Evolutionary conservation across 2,797 vertebrate genomes (phyloP), one percentile per base, ranked within the genome.

Genomic region (Coranthus polyacanthus): DNA sequence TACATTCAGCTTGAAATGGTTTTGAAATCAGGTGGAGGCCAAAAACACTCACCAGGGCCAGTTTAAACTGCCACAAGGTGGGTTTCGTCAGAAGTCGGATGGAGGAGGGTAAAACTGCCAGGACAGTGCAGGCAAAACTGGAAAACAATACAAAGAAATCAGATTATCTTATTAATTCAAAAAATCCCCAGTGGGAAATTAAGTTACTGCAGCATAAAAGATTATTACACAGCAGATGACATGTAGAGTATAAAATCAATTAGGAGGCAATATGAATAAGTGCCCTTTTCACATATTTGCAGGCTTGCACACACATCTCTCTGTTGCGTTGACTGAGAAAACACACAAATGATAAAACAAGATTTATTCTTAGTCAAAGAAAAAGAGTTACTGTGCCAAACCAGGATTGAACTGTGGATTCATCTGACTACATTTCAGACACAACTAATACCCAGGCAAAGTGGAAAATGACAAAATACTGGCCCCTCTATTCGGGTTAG

Each of bases 11-110:
- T 16, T 26, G 44, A 13, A 37, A 6, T 12, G 50, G 26, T 54
- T 68, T 41, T 39, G n/a, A n/a, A n/a, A n/a, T n/a, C n/a, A n/a
- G n/a, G n/a, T n/a, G n/a, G n/a, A n/a, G n/a, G 11, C 7, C 12
- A 37, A n/a, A 52, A 17, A 65, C 37, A 93, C 97, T 96, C 90
- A 99, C 98, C 96, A 99, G 83, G 44, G 96, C 90, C 26, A 97
- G 93, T 84, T 93, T 97, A 78, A 99, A 97, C 52, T 94, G 94
- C 92, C 91, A 93, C 60, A 96, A 86, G 17, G 95, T 96, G 12
- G 98, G 97, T 76, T 93, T 95, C 2, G 83, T 89, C 8, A 94
- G 87, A 34, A 99, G 81, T 79, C 95, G 96, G 73, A 98, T 38
- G 54, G 95, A 98, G 16, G 95, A 92, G 3, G 97, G 98, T 29